Evolutionary conservation across 2,888 invertebrate genomes (phyloP), one percentile per base, ranked within the genome.

Genomic region (Drosophila mulleri): DNA sequence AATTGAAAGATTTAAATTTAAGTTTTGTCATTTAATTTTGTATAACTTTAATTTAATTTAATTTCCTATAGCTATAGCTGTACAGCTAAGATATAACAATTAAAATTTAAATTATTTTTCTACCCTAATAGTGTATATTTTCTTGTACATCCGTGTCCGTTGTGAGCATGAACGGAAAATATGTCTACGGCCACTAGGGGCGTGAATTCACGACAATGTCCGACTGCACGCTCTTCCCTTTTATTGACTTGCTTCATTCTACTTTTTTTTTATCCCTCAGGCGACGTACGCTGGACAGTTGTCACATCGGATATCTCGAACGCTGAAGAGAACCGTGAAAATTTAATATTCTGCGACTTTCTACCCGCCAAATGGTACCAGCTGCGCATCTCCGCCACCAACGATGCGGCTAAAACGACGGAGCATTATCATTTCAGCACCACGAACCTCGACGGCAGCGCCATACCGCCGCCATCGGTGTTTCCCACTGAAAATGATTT

Each of bases 371-470:
- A 94, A 52, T 94, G 95, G 91, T 95, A 95, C 90, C 94, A 95
- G 59, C 93, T 95, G 37, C 94, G 94, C 50, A 94, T 95, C 47
- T 94, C 94, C 0, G 95, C 94, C 32, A 94, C 94, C 9, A 95
- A 95, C 88, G 95, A 95, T 87, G 95, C 95, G 8, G 95, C 95
- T 1, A 94, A 94, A 93, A 94, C 94, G 54, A 93, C 94, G 1
- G 94, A 94, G 74, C 94, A 94, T 59, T 95, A 94, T 83, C 94
- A 95, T 87, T 94, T 95, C 83, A 94, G 94, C 50, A 95, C 95
- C 37, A 92, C 93, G 32, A 94, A 93, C 23, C 88, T 94, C 0
- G 94, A 94, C 78, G 95, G 95, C 16, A 89, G 90, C 32, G 90
- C 92, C 42, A 92, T 93, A 64, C 90, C 92, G 18, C 92, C 92